These are phyloP conservation scores for Forbesichthys papilliferus DNA, from an alignment of 2,113 vertebrate genomes.

Conservation along the genomic window DNA sequence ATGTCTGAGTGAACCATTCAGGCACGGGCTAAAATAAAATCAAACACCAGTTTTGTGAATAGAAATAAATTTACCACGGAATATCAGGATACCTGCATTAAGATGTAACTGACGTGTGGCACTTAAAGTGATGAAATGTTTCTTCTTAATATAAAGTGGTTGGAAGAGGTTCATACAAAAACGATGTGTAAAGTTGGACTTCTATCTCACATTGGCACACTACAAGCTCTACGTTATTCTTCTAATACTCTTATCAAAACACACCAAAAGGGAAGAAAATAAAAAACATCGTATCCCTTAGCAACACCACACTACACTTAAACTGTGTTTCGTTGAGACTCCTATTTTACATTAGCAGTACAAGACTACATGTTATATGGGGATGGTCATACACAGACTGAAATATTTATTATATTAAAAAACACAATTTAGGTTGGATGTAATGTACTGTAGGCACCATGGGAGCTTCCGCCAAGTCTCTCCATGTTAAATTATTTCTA, in stretches of 20 bases:
- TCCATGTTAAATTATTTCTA: neutral
- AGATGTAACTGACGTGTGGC: slow-evolving; percentile 52
- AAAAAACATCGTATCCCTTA: slow-evolving; percentile 6
- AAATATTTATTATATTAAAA: neutral
- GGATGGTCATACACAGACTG: neutral
- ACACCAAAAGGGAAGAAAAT: slow-evolving; percentile 44
- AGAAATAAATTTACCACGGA: slow-evolving; percentile 9
- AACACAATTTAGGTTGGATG: neutral
- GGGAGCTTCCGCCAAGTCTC: neutral
- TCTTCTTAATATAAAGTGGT: slow-evolving; percentile 56
- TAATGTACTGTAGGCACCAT: neutral
- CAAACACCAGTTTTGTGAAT: slow-evolving; percentile 28
- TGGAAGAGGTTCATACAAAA: slow-evolving; percentile 60
- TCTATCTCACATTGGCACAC: slow-evolving; percentile 58
- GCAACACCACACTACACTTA: neutral
- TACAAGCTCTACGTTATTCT: slow-evolving; percentile 44
- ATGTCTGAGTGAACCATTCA: slow-evolving; percentile 1
- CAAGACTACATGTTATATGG: slow-evolving; percentile 6
- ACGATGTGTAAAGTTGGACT: slow-evolving; percentile 53
- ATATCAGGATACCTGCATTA: slow-evolving; percentile 26
- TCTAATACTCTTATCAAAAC: slow-evolving; percentile 54
- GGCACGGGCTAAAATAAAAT: slow-evolving; percentile 17
- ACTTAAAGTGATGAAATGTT: slow-evolving; percentile 55
- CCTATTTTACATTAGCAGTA: slow-evolving; percentile 1
- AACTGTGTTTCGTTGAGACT: too few relatives aligned